Conservation (phyloP, 2,888 invertebrate genomes). For the Drosophila limbata region DNA sequence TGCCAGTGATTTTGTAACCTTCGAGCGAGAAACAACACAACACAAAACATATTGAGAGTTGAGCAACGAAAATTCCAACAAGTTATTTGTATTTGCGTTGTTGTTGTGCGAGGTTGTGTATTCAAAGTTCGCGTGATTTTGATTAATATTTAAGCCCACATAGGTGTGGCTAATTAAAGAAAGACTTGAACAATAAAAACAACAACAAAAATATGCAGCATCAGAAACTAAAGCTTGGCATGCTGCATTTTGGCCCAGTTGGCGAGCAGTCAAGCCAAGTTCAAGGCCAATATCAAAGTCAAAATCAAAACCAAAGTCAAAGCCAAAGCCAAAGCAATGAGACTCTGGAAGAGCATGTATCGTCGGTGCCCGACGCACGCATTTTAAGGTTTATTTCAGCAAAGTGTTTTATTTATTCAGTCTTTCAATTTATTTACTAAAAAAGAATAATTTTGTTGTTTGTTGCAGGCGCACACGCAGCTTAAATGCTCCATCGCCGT, state of each 20-base stretch:
- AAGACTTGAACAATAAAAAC: neutral
- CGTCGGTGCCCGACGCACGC: conserved; percentile 44
- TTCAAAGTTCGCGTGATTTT: conserved; percentile 27
- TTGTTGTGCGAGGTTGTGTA: conserved; percentile 10
- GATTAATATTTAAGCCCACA: conserved; percentile 8
- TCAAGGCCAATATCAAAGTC: conserved; percentile 18
- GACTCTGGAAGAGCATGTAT: conserved; percentile 15
- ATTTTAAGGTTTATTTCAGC: conserved; percentile 51
- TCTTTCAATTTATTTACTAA: neutral
- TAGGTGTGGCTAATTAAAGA: conserved; percentile 34
- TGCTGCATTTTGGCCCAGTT: conserved; percentile 24
- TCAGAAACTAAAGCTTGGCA: conserved; percentile 34
- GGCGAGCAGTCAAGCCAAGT: conserved; percentile 20
- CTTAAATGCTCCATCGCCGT: conserved; percentile 97
- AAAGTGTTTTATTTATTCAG: neutral
- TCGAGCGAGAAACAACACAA: conserved; percentile 48
- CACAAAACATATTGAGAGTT: conserved; percentile 22
- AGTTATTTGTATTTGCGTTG: conserved; percentile 41
- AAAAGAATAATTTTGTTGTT: conserved; percentile 11
- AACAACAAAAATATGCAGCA: conserved; percentile 32
- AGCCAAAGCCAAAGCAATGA: conserved; percentile 6
- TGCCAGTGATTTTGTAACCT: conserved; percentile 73
- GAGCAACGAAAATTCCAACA: conserved; percentile 41
- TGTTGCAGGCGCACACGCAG: conserved; percentile 95
- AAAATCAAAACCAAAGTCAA: neutral